Conservation (phyloP, 2,888 invertebrate species). For the Polylopha cassiicola region DNA sequence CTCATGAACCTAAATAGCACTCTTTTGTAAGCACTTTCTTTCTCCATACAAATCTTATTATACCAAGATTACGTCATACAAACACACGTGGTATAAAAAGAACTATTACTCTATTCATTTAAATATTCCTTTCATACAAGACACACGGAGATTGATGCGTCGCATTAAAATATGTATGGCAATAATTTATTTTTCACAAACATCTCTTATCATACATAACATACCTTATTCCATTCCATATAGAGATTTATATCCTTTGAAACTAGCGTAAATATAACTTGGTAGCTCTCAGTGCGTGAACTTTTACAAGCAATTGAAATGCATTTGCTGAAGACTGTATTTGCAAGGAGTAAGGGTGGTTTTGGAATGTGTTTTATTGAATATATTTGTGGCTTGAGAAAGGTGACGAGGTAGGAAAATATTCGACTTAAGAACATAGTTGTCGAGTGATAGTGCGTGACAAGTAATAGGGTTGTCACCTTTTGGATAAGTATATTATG, state of each 20-base stretch:
- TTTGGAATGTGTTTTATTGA: slow-evolving; percentile 24
- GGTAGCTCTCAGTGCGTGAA: slow-evolving; percentile 31
- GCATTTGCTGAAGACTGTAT: slow-evolving; percentile 26
- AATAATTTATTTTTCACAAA: slow-evolving; percentile 42
- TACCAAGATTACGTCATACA: slow-evolving; percentile 28
- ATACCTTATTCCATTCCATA: slow-evolving; percentile 1
- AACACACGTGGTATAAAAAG: slow-evolving; percentile 47
- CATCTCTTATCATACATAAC: slow-evolving; percentile 19
- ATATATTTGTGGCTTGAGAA: slow-evolving; percentile 31
- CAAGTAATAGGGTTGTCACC: slow-evolving; percentile 53
- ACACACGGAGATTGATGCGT: slow-evolving; percentile 55
- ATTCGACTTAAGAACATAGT: slow-evolving; percentile 65
- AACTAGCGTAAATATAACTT: slow-evolving; percentile 23
- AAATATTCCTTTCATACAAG: slow-evolving; percentile 56
- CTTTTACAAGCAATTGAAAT: slow-evolving; percentile 19
- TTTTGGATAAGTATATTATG: too few relatives aligned
- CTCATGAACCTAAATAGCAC: too few relatives aligned
- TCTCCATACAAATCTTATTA: slow-evolving; percentile 7
- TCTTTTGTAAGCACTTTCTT: too few relatives aligned
- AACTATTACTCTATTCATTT: slow-evolving; percentile 54
- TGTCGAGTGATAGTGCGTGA: slow-evolving; percentile 67
- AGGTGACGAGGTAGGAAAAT: slow-evolving; percentile 73
- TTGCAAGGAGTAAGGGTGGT: slow-evolving; percentile 25
- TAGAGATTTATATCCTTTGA: slow-evolving; percentile 28
- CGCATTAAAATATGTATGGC: slow-evolving; percentile 53